phyloP scores from a whole-genome alignment of 2,797 vertebrate species.

The Picus viridis region DNA sequence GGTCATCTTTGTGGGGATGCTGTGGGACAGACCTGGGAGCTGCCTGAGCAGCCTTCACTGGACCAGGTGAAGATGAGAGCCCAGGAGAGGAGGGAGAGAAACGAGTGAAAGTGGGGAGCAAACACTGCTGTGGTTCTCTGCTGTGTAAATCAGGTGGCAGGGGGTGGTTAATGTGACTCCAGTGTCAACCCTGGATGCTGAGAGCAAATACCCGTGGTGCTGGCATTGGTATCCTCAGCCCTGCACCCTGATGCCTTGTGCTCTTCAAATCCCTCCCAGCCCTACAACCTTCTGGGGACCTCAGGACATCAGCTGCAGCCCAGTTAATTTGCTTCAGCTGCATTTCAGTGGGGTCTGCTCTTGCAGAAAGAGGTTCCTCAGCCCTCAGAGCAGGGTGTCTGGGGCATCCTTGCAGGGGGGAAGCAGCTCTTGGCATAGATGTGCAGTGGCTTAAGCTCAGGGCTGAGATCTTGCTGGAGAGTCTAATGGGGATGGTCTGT shows the following conservation, averaged over 20 bases:
- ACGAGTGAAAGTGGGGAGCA: background rate
- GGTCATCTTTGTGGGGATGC: background rate
- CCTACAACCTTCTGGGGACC: background rate
- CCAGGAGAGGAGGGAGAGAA: background rate
- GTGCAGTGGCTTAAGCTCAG: fast-evolving
- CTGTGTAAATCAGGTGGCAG: background rate
- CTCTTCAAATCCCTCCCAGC: background rate
- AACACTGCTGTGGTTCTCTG: fast-evolving
- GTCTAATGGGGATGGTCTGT: background rate
- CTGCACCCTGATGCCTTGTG: no score
- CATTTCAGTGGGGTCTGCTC: background rate
- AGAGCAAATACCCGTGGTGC: background rate
- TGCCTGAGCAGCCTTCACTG: background rate
- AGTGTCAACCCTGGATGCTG: background rate
- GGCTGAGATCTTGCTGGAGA: background rate
- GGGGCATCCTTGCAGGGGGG: background rate
- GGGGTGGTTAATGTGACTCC: background rate
- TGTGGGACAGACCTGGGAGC: background rate
- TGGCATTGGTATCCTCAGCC: background rate
- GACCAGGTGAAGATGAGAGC: background rate
- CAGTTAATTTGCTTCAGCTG: background rate
- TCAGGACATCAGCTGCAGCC: background rate
- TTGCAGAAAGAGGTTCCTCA: background rate
- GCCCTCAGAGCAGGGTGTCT: background rate
- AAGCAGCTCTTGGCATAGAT: background rate